Base-by-base conservation (phyloP, 2,888 invertebrate genomes). In the Sesamia inferens region DNA sequence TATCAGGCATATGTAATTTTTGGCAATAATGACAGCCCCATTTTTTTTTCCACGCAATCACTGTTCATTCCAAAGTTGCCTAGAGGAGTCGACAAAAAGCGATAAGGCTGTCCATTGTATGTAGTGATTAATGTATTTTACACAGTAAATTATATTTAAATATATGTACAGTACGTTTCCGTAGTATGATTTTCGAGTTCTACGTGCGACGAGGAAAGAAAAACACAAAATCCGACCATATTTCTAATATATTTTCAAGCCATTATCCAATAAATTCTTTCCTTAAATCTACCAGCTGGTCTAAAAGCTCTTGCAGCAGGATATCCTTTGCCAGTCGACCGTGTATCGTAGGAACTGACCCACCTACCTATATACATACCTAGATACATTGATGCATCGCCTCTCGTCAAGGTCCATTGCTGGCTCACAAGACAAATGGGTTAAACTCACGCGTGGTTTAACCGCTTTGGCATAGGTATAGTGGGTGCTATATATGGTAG, bases 341-440 rank as follows among this genome's bases (percentile, higher is more conserved):
- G 51, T n/a, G 51, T 51, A 51, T 51, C 51, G 51, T 51, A 51
- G 10, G 19, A 51, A 51, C 51, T 51, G 51, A n/a, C 19, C 10
- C 0, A 19, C 51, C 10, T 51, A 51, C 51, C 51, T 19, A 51
- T 51, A 51, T 51, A n/a, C n/a, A 51, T 44, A 44, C 44, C 10
- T 19, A 10, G 51, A 51, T 51, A 51, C 51, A 51, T 51, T 51
- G 51, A 51, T 51, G 51, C 51, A 51, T 51, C 10, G 51, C 51
- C 67, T 85, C 76, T 88, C 89, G 90, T 90, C 89, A 89, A 78
- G 90, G 81, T 87, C 90, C 90, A 90, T 90, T 90, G 90, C 85
- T 70, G 70, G 76, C 42, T 80, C 63, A 68, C 68, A 86, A 90
- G 90, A 90, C 85, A 81, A 89, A 90, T 90, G 88, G 87, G 69